Base-by-base conservation (phyloP, 1,140 invertebrate species). In the Zaprionus camerounensis region DNA sequence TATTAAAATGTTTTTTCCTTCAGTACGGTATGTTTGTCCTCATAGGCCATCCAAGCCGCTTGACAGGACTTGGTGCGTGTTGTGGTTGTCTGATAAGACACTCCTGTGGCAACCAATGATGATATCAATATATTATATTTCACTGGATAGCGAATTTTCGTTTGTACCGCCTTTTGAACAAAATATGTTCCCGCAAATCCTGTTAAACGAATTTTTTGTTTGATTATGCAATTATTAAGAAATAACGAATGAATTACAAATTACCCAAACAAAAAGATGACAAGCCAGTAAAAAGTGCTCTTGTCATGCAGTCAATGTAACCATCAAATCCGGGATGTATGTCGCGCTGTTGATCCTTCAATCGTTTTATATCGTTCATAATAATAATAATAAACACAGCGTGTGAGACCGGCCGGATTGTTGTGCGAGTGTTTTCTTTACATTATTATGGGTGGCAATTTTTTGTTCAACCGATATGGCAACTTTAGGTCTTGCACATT, bases 271-370 rank as follows among this genome's bases (percentile, higher is more conserved):
- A 93, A 71, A 94, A 94, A 3, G 92, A 76, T 44, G 94, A 91
- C 5, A 94, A 55, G 6, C 94, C 94, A 3, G 93, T 93, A 38
- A 94, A 92, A 2, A 94, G 78, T 11, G 93, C 87, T 70, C 94
- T 90, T 20, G 93, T 94, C 93, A 94, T 94, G 78, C 94, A 94
- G 79, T 94, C 93, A 22, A 94, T 81, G 67, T 94, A 94, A 1
- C 91, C 92, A 75, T 93, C 93, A 86, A 94, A 94, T 13, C 93
- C 94, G 17, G 94, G 94, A 82, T 94, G 93, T 70, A 91, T 92
- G 26, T 93, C 92, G 26, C 91, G 91, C 67, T 94, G 93, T 61
- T 92, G 86, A 6, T 93, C 91, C 76, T 93, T 93, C 28, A 93
- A 71, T 36, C 76, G 71, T 49, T 85, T 93, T 13, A 93, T 92